Percentiles rank a stretch among this genome's conserved stretches.
phyloP scores from a whole-genome alignment of 2,888 invertebrate species.

The Leptopilina syphax region DNA sequence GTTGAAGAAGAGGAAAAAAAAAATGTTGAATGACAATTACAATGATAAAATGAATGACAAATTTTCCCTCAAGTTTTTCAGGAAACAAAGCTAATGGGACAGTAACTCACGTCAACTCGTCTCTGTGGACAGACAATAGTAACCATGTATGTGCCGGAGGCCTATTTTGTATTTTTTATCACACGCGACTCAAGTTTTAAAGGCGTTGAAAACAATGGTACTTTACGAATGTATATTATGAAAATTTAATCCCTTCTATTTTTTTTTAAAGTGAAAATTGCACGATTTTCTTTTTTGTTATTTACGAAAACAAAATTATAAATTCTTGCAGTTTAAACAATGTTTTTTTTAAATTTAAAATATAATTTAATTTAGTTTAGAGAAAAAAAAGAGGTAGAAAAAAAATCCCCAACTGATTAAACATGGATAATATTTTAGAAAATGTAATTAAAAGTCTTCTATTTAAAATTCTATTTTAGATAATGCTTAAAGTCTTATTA shows the following conservation, averaged over 20 bases:
- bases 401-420: not conserved
- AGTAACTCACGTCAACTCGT: constrained; percentile 24
- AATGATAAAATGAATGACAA: constrained; percentile 6
- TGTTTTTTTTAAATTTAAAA: not conserved
- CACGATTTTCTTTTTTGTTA: not conserved
- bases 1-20: not conserved
- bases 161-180: constrained; percentile 8
- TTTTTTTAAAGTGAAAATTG: not conserved
- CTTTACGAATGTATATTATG: not conserved
- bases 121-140: not conserved
- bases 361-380: not conserved
- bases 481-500: no score
- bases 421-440: not conserved
- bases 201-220: constrained; percentile 11
- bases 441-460: not conserved
- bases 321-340: no score
- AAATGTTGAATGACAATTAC: not conserved
- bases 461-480: not conserved
- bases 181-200: constrained; percentile 21
- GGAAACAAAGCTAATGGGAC: not conserved
- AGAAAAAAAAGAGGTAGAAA: not conserved
- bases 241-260: not conserved
- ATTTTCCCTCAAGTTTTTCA: not conserved
- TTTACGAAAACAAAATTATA: no score
- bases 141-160: not conserved